These are phyloP conservation scores for Oriolus oriolus DNA, from an alignment of 2,113 vertebrate species.

Conservation along the genomic window DNA sequence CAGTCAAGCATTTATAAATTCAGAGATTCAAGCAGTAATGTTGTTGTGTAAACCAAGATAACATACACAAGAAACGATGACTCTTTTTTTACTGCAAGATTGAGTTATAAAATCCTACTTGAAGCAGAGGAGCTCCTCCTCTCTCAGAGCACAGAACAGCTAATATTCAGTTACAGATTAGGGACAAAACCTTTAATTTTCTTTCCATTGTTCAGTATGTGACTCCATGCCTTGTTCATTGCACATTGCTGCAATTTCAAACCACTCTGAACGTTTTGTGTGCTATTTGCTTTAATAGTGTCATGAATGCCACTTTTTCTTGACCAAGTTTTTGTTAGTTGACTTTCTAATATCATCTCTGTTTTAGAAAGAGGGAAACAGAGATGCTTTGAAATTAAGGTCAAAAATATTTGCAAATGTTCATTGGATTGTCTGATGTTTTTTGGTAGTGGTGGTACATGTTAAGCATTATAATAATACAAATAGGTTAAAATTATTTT, in stretches of 20 bases:
- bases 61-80: not conserved
- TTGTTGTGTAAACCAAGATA: not conserved
- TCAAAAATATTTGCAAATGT: not conserved
- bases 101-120: not conserved
- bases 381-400: not conserved
- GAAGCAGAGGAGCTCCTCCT: not conserved
- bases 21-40: not conserved
- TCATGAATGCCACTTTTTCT: not conserved
- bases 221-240: not conserved
- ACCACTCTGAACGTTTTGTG: not conserved
- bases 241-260: not conserved
- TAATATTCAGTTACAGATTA: not conserved
- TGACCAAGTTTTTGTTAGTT: not conserved
- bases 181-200: not conserved
- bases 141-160: not conserved
- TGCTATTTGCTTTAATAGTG: not conserved
- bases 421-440: not conserved
- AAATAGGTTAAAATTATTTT: not conserved
- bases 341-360: not conserved
- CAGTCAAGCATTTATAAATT: not conserved
- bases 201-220: not conserved
- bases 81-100: not conserved
- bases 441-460: not conserved
- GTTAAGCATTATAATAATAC: not conserved
- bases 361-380: not conserved